Percentiles rank a stretch among this genome's conserved stretches.
Conservation (phyloP, 2,888 invertebrate species). For the Rhagonycha fulva region DNA sequence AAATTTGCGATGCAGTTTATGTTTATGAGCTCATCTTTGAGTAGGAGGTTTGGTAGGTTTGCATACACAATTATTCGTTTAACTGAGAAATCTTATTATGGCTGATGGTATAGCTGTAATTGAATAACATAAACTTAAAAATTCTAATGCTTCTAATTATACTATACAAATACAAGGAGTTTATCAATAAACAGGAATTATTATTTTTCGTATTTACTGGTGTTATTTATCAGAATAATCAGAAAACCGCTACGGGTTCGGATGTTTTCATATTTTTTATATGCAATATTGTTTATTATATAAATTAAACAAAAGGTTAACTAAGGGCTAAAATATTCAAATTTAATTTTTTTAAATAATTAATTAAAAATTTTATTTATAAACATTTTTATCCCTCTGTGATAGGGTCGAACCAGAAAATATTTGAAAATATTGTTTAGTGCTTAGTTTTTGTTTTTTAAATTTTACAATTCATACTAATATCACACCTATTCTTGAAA, state of each 20-base stretch:
- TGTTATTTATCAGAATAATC: not conserved
- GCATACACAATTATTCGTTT: slow-evolving; percentile 2
- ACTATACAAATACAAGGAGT: not conserved
- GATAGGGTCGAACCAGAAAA: too few relatives aligned
- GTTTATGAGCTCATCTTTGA: slow-evolving; percentile 3
- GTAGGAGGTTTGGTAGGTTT: slow-evolving; percentile 4
- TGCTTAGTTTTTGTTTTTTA: too few relatives aligned
- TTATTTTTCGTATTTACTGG: not conserved
- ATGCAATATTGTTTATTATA: too few relatives aligned
- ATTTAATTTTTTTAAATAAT: too few relatives aligned
- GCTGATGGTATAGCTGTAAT: slow-evolving; percentile 1
- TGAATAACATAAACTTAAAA: slow-evolving; percentile 2
- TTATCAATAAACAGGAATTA: not conserved
- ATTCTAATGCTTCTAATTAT: not conserved
- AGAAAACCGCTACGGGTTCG: not conserved
- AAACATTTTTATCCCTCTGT: too few relatives aligned
- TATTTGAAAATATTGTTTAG: too few relatives aligned
- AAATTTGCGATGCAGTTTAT: slow-evolving; percentile 34
- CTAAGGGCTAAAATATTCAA: too few relatives aligned
- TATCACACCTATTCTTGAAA: too few relatives aligned
- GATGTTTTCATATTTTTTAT: too few relatives aligned
- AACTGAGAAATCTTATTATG: slow-evolving; percentile 3
- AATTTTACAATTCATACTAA: too few relatives aligned
- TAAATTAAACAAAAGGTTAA: too few relatives aligned
- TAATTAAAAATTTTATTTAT: too few relatives aligned